Evolutionary conservation across 2,113 vertebrate genomes (phyloP), one percentile per base, ranked within the genome.

Genomic region (Vidua macroura): DNA sequence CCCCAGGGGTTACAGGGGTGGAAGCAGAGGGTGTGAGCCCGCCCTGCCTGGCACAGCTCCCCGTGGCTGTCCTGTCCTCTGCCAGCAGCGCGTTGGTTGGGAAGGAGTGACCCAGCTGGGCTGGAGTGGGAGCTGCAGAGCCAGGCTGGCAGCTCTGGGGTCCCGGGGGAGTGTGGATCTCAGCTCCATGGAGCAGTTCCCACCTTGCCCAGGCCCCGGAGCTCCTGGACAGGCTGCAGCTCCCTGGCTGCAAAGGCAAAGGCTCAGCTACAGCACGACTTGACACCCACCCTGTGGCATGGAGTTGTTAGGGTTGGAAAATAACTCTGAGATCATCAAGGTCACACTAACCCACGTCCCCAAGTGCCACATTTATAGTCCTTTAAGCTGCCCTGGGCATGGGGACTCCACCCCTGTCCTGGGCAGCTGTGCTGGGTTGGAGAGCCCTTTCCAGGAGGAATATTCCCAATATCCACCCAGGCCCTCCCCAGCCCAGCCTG

Each of bases 111-210:
- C 21, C 46, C 62, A 30, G 39, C 35, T 35, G 35, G 35, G 35
- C 35, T 35, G 35, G 35, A 35, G 35, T 35, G 35, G 35, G 35
- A 35, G 76, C 31, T 48, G 77, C 44, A 15, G 62, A 44, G 68
- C 43, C 48, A 7, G 67, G 41, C 73, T 20, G 73, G 25, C 14
- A 1, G 49, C 18, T 21, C 33, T 31, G 51, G 55, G 10, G 8
- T 69, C 41, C 44, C 6, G 0, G 1, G 27, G 51, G 31, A 27
- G 25, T 2, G 3, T 1, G 3, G 49, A 19, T 6, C 41, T 30
- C 2, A 0, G 6, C 1, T 3, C 35, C 33, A 1, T 1, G 27
- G 39, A 33, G 7, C 10, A 1, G 24, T 3, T 5, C 0, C 21
- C 21, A 3, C n/a, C 66, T 17, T 9, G 37, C 12, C 7, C 16